Evolutionary conservation across 2,113 vertebrate species (phyloP), one percentile per base, ranked within the genome.

Genomic region (Dipodomys ordii): DNA sequence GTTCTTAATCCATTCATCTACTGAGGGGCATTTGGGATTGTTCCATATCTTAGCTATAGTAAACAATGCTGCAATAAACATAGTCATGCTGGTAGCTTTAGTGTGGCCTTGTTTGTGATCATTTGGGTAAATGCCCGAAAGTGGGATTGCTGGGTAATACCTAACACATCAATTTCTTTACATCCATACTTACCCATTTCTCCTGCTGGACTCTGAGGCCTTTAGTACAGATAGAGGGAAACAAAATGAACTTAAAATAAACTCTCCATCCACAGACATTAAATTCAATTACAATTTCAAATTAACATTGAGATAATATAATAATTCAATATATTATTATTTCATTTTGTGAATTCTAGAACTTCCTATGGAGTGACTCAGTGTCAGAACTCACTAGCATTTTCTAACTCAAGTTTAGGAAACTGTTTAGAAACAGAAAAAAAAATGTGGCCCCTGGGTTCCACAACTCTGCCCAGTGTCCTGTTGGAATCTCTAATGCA

Each of bases 211-310:
- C 1, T 62, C 11, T 92, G 32, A 44, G 1, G 1, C 9, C 32
- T 76, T 87, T 35, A n/a, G 16, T 62, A 22, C 5, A 53, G 30
- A 87, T 74, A 80, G 23, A 81, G 30, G 18, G 2, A 18, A 25
- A 15, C n/a, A 64, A 87, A 87, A 6, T 35, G 8, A 89, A 76
- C 44, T 80, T 64, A 25, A 88, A 92, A 44, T 91, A 3, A 20
- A 10, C 35, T 35, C 35, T 35, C 35, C 35, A 35, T 35, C 3
- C 35, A 35, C 44, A 20, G 2, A 2, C 44, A 77, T 46, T 81
- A 23, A 57, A n/a, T 44, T 23, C 4, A n/a, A 73, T 35, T 35
- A 27, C 83, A 30, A 57, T 57, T 65, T 91, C 32, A 25, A 28
- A 32, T 71, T 32, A 77, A 1, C 23, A n/a, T 10, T 78, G 68